These are phyloP conservation scores for Venusia cambrica DNA, from an alignment of 2,888 invertebrate species.

Conservation along the genomic window DNA sequence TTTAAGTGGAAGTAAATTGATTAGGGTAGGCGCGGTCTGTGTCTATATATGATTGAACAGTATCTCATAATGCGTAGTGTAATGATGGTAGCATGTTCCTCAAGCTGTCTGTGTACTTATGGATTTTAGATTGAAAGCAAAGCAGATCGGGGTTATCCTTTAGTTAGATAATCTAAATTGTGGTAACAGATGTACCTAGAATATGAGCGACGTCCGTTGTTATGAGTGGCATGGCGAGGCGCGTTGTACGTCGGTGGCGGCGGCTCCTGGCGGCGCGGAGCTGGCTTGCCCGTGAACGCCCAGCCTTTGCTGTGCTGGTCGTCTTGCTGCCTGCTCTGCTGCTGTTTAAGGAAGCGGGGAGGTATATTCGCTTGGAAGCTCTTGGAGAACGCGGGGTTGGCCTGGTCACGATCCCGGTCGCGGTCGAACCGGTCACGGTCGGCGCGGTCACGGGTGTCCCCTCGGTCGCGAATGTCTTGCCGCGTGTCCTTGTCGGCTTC, in stretches of 20 bases:
- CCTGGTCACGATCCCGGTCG: conserved; percentile 73
- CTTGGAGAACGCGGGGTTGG: conserved; percentile 84
- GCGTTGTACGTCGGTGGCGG: conserved; percentile 53
- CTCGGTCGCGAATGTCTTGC: conserved; percentile 53
- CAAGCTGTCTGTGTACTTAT: too few relatives aligned
- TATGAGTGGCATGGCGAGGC: conserved; percentile 62
- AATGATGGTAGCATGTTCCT: too few relatives aligned
- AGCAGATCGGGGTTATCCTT: too few relatives aligned
- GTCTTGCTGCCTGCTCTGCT: conserved; percentile 78
- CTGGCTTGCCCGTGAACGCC: conserved; percentile 65
- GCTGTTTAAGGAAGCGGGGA: conserved; percentile 91
- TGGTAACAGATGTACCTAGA: conserved; percentile 70
- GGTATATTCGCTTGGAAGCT: conserved; percentile 92
- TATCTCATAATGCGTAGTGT: too few relatives aligned
- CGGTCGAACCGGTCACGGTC: conserved; percentile 50
- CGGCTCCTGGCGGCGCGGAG: conserved; percentile 62
- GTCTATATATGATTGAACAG: too few relatives aligned
- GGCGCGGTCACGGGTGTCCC: conserved; percentile 51
- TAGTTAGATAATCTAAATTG: too few relatives aligned
- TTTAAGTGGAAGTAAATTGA: too few relatives aligned
- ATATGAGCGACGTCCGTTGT: conserved; percentile 65
- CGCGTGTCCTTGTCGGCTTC: conserved; percentile 41
- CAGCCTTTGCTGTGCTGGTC: conserved; percentile 62
- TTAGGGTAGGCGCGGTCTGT: too few relatives aligned
- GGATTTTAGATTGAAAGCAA: too few relatives aligned